These are phyloP conservation scores for Hydropsyche betteni DNA, from an alignment of 2,888 invertebrate species.

Conservation along the genomic window DNA sequence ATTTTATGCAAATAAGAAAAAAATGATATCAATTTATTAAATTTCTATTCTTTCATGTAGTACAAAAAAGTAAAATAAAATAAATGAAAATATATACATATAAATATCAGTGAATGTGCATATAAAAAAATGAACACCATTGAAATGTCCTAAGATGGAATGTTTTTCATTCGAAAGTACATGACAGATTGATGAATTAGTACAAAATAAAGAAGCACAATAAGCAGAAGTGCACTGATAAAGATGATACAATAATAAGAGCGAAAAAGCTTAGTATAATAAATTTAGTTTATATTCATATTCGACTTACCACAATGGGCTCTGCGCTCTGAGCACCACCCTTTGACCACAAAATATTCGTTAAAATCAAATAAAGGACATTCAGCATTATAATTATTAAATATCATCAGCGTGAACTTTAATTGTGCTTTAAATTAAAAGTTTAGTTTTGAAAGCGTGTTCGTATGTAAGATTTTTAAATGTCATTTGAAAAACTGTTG, in stretches of 20 bases:
- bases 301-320: conserved; percentile 92
- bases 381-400: background rate
- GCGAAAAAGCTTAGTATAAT: conserved; percentile 8
- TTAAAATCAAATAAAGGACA: conserved; percentile 31
- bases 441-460: too few species aligned
- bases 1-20: too few species aligned
- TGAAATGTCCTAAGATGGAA: background rate
- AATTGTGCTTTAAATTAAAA: too few species aligned
- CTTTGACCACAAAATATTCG: conserved; percentile 59
- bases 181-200: too few species aligned
- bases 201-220: background rate
- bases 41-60: too few species aligned
- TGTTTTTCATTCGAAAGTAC: too few species aligned
- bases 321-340: conserved; percentile 88
- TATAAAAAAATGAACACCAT: background rate
- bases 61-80: background rate
- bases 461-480: too few species aligned
- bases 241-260: background rate
- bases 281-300: conserved; percentile 1
- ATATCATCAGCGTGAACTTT: too few species aligned
- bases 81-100: background rate
- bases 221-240: conserved; percentile 3
- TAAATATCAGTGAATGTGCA: background rate
- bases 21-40: too few species aligned
- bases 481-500: too few species aligned